These are phyloP conservation scores for Caenorhabditis sp. DNA, from an alignment of 2,888 invertebrate species.

Conservation along the genomic window DNA sequence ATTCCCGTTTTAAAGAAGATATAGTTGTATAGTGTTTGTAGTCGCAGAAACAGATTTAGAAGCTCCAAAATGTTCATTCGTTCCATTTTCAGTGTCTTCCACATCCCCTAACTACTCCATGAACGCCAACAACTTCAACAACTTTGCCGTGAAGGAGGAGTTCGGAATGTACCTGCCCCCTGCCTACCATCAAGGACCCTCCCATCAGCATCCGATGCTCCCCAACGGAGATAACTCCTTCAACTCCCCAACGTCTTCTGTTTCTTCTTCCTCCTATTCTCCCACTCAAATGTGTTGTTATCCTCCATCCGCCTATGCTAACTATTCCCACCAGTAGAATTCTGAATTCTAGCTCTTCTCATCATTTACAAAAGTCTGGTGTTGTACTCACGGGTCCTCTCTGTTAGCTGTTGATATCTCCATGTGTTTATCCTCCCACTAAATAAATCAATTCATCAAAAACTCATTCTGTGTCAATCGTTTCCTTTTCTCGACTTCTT, in stretches of 20 bases:
- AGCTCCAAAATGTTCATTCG: not conserved
- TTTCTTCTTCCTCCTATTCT: constrained; percentile 36
- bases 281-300: constrained; percentile 41
- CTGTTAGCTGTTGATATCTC: constrained; percentile 7
- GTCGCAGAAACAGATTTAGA: too few species aligned
- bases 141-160: constrained; percentile 27
- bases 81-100: constrained; percentile 32
- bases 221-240: constrained; percentile 20
- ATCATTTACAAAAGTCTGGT: constrained; percentile 30
- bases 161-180: constrained; percentile 35
- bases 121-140: constrained; percentile 14
- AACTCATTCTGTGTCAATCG: constrained; percentile 44
- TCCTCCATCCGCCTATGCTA: constrained; percentile 15
- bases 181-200: constrained; percentile 1
- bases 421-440: not conserved
- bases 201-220: not conserved
- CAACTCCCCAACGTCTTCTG: constrained; percentile 41
- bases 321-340: constrained; percentile 14
- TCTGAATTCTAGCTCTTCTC: not conserved
- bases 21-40: not conserved
- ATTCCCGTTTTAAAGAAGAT: not conserved
- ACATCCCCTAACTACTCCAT: constrained; percentile 21
- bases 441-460: constrained; percentile 32
- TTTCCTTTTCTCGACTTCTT: constrained; percentile 25
- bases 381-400: constrained; percentile 38